A percentile compares a stretch with the other conserved stretches of the same genome.
phyloP scores from a whole-genome alignment of 2,797 vertebrate genomes.

The Chelidonichthys spinosus region DNA sequence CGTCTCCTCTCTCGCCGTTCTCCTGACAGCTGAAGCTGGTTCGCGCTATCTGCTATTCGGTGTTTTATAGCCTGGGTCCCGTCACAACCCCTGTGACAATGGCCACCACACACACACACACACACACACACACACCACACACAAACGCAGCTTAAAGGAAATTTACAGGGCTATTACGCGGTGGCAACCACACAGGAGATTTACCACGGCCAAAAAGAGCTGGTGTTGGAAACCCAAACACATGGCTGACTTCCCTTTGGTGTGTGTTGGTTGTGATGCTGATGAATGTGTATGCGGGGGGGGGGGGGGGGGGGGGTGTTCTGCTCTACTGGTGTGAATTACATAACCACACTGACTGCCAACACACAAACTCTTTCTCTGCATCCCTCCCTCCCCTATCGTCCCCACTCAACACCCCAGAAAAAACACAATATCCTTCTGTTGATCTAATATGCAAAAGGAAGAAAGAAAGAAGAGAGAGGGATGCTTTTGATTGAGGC shows the following conservation, averaged over 20 bases:
- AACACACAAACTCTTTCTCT: constrained; percentile 67
- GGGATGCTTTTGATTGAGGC: constrained; percentile 5
- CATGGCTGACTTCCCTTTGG: constrained; percentile 49
- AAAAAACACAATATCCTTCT: constrained; percentile 67
- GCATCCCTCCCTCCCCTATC: constrained; percentile 30
- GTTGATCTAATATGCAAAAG: constrained; percentile 62
- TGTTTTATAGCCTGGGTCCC: constrained; percentile 55
- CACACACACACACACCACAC: constrained; percentile 1
- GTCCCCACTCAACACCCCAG: constrained; percentile 37
- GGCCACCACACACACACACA: constrained; percentile 44
- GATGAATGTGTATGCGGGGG: not conserved
- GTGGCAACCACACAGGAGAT: constrained; percentile 69
- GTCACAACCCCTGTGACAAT: constrained; percentile 66
- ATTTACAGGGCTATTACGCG: constrained; percentile 82
- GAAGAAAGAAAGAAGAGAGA: constrained; percentile 20
- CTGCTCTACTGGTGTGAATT: constrained; percentile 74
- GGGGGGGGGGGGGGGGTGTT: not conserved
- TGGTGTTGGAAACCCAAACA: constrained; percentile 54
- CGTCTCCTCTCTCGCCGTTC: constrained; percentile 16
- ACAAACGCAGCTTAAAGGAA: constrained; percentile 75
- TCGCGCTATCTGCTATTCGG: constrained; percentile 57
- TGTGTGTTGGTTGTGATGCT: constrained; percentile 16
- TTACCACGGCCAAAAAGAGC: constrained; percentile 66
- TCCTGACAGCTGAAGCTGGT: constrained; percentile 62
- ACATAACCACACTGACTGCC: constrained; percentile 69